Evolutionary conservation across 2,888 invertebrate genomes (phyloP), one percentile per base, ranked within the genome.

Genomic region (Mellilla xanthometata): DNA sequence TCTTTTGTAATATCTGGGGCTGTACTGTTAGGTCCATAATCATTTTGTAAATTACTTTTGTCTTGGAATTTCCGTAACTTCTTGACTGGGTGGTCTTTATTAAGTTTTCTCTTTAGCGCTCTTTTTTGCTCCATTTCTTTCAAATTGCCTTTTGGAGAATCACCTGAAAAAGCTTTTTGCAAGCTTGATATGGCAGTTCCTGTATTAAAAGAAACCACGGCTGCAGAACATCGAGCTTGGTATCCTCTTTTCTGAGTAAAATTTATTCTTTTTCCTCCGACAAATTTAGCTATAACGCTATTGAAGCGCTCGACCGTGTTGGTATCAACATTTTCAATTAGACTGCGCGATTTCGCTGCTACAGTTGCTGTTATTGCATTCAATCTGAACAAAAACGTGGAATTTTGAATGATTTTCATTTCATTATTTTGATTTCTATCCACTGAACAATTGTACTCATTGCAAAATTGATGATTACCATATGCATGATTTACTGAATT

Each of bases 201-300:
- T 8, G 23, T 23, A 23, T 23, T 24, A 8, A 59, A 65, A 12
- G 58, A 54, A n/a, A 71, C 39, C 11, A 56, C 63, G 10, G 72
- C 63, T 28, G 61, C 62, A 27, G 54, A 51, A 24, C 58, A 65
- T 36, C 71, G 54, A 9, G 53, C 56, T 54, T 65, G 48, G 42
- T 69, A 76, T 2, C 61, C 60, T 7, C 64, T 52, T 36, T 48
- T 51, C 36, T 52, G 41, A 4, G 56, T 26, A 36, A 55, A 60
- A 47, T 73, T 68, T 0, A 67, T 54, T 39, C 68, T 32, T 54
- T 70, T 72, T 12, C 67, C 72, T 8, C 63, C 62, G 26, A 24
- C 24, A 7, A 24, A 2, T 24, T 24, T 2, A 24, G 24, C 24
- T 7, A 24, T 8, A 8, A 24, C 3, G 24, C 24, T 8, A 24